A percentile compares a stretch with the other conserved stretches of the same genome.
Conservation (phyloP, 2,888 invertebrate genomes). For the Tipula vernalis region DNA sequence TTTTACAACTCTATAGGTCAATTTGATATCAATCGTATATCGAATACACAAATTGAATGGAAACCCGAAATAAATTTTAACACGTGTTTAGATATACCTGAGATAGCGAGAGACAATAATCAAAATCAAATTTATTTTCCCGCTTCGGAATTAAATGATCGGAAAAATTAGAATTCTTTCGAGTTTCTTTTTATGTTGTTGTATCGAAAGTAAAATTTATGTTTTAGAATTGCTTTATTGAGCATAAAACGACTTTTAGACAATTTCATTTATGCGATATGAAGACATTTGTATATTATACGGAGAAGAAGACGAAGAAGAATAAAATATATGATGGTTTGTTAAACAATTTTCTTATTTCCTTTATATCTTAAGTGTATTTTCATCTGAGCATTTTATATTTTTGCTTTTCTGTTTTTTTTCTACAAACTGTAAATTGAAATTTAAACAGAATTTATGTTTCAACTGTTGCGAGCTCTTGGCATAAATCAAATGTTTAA, state of each 20-base stretch:
- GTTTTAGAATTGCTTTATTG: background rate
- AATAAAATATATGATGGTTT: background rate
- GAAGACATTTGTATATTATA: background rate
- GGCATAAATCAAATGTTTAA: background rate
- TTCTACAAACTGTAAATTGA: background rate
- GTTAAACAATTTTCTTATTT: background rate
- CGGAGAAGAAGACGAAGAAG: background rate
- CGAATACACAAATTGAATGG: background rate
- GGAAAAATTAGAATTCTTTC: background rate
- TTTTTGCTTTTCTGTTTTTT: background rate
- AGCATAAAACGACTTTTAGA: background rate
- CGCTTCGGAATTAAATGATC: background rate
- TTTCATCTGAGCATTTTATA: background rate
- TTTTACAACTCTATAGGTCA: background rate
- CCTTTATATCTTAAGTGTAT: background rate
- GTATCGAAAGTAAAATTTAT: background rate
- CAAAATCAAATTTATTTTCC: background rate
- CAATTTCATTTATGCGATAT: background rate
- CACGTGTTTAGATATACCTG: background rate
- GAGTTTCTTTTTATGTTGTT: background rate
- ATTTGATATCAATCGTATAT: background rate
- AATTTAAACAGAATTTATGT: background rate
- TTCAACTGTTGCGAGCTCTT: background rate
- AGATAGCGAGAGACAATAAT: background rate
- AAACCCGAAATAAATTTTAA: background rate